Base-by-base conservation (phyloP, 1,140 invertebrate genomes). In the Drosophila truncata region DNA sequence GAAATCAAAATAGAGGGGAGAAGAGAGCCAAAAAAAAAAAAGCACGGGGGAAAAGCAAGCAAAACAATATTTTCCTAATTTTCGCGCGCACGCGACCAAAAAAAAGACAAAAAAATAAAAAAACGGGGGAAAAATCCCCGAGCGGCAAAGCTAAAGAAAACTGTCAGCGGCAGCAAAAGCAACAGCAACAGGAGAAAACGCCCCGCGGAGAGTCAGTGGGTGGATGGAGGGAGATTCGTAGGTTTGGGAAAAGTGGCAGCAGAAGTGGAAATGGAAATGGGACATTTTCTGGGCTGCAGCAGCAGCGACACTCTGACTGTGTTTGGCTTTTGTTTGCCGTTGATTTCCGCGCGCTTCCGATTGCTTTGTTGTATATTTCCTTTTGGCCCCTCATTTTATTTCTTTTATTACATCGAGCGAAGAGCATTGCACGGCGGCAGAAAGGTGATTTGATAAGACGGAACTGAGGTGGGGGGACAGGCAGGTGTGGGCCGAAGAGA, bases 11-110 rank as follows among this genome's bases (percentile, higher is more conserved):
- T 62, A 70, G 60, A 64, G 37, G 31, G 39, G 39, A 33, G 33
- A 20, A 20, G 35, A 20, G n/a, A 54, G n/a, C 42, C 42, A 62
- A 46, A 49, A 67, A 69, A n/a, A 37, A 47, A 35, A 35, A 44
- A 18, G 29, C 54, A 33, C 29, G 13, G 27, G 5, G 37, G 57
- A 61, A 83, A 82, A 76, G 57, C 57, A 80, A 83, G 69, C 70
- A 87, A 82, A 79, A 87, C 79, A 87, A 87, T 86, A 87, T 87
- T 87, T 87, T 87, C 84, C 84, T 87, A 87, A 87, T 87, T 87
- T 87, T 86, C 80, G 70, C 75, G 79, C 70, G 83, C 82, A 86
- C 83, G 83, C 83, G 83, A 87, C 83, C 72, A 67, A 77, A 87
- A 54, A 63, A 80, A 80, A 67, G 46, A 63, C 60, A 77, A 73